Percentiles rank a stretch among this genome's conserved stretches.
Conservation (phyloP, 2,113 vertebrate species). For the Syngnathus floridae region DNA sequence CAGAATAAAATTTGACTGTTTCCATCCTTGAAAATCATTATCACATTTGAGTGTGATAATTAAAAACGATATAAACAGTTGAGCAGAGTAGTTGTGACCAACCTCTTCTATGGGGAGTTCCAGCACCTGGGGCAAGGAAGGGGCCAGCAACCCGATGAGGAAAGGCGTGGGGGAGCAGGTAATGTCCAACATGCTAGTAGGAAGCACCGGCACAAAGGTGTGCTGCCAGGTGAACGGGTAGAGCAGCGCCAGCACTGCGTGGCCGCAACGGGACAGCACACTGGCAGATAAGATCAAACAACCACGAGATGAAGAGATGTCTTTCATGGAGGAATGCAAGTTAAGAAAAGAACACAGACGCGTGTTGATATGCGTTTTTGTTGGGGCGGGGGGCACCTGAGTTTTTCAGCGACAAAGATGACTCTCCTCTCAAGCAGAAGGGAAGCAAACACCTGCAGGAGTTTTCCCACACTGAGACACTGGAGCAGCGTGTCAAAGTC, state of each 20-base stretch:
- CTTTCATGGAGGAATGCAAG: neutral
- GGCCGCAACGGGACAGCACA: constrained; percentile 87
- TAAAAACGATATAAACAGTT: neutral
- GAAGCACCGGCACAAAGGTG: constrained; percentile 92
- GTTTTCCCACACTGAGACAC: constrained; percentile 79
- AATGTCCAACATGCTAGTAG: constrained; percentile 92
- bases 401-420: constrained; percentile 91
- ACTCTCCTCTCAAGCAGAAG: constrained; percentile 92
- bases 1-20: no score
- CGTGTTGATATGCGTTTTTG: neutral
- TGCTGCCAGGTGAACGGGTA: constrained; percentile 99
- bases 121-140: constrained; percentile 81
- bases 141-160: constrained; percentile 88
- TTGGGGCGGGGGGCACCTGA: constrained; percentile 71
- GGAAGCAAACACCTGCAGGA: constrained; percentile 86
- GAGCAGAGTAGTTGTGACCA: constrained; percentile 11
- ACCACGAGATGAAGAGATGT: neutral
- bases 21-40: no score
- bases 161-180: constrained; percentile 96
- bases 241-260: constrained; percentile 85
- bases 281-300: constrained; percentile 53
- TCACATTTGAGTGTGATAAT: neutral
- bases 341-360: neutral
- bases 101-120: constrained; percentile 97
- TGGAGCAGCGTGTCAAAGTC: constrained; percentile 89